Evolutionary conservation across 2,113 vertebrate genomes (phyloP), one percentile per base, ranked within the genome.

Genomic region (Prinia subflava): DNA sequence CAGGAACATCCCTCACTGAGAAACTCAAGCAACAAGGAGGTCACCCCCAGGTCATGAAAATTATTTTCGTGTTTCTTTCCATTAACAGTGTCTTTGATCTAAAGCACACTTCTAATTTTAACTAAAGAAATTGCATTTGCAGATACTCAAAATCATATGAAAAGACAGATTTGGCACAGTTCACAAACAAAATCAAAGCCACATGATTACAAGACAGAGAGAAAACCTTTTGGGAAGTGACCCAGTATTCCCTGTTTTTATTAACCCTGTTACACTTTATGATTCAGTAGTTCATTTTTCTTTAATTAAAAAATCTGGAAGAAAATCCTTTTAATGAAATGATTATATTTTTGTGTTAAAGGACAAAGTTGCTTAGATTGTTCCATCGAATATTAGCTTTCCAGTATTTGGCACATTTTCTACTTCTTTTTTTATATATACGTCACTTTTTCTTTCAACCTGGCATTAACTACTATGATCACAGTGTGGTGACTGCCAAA

Each of bases 181-280:
- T 89, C 92, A 56, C 56, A 74, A 90, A 85, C 56, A 90, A 96
- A 94, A 95, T 94, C 76, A 79, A 91, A 96, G 65, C 65, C 74
- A 91, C 28, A 80, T 92, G 82, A 82, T 15, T 86, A 83, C 65
- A 83, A 62, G 55, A 20, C 53, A 93, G 75, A 81, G 24, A 84
- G 82, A 87, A 37, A 77, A 53, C 11, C 22, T 23, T 80, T 41
- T 70, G 71, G 90, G 41, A 85, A 85, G 47, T 15, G 3, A 78
- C 21, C 49, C 21, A 31, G 25, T 79, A 62, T 42, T 85, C 87
- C 42, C 33, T 50, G 60, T 10, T 60, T 89, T 78, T 35, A 81
- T 71, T 87, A 94, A 81, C 19, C 39, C 19, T 59, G 52, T 41
- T 49, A 68, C 23, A 84, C 49, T 31, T 74, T 71, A 59, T 10